Evolutionary conservation across 2,888 invertebrate genomes (phyloP), one percentile per base, ranked within the genome.

Genomic region (Oxyscelio sp.): DNA sequence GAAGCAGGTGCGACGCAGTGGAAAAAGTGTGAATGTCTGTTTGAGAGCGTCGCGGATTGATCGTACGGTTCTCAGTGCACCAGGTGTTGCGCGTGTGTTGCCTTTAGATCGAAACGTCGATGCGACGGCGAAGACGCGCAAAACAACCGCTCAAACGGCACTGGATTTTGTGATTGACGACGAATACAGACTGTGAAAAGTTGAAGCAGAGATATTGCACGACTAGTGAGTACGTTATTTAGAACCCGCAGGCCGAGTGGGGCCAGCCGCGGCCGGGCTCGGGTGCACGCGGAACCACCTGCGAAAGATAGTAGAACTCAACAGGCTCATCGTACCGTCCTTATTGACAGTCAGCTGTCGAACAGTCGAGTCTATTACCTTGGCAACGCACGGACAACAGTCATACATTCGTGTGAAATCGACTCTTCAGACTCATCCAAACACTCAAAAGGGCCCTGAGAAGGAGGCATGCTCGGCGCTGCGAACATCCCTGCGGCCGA

Each of bases 121-220:
- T 85, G 83, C 82, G 71, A 85, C 85, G 83, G 63, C 61, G 68
- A 75, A 66, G 75, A 38, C 79, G 65, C 45, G 71, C 63, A 27
- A 70, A 77, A 24, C 48, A 21, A 31, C 17, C 58, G 52, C 21
- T 34, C 22, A 27, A 6, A 27, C 34, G 9, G 34, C 34, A 11
- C 34, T 11, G 38, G 13, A 38, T 19, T 4, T 15, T 21, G 31
- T 21, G 31, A 34, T 31, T 13, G 38, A 34, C 21, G 61, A 61
- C 17, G 21, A 38, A 21, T 6, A 45, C 15, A 17, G 43, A 43
- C 17, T 15, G 2, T 15, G 15, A 15, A 15, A 17, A 15, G 4
- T n/a, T 9, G 34, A 34, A 34, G 9, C 2, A 34, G 34, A 34
- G 34, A 3, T 34, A 11, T 34, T 11, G 2, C 34, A 11, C 11